Evolutionary conservation across 2,888 invertebrate species (phyloP), one percentile per base, ranked within the genome.

Genomic region (Amblyjoppa fuscipennis): DNA sequence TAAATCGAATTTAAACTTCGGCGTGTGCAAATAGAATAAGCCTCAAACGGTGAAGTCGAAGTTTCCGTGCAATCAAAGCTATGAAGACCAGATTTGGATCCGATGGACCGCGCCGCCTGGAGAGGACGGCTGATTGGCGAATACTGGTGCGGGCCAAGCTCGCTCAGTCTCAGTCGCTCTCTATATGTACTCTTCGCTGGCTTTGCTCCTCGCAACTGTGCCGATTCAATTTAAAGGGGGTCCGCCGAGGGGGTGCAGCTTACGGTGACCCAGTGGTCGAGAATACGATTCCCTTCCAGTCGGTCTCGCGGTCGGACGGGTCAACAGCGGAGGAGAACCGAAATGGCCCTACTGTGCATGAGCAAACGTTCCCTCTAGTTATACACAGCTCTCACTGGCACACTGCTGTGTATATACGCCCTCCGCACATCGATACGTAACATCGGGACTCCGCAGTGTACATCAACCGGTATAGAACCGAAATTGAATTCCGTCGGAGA

Each of bases 401-500:
- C 7, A 61, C 16, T 25, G 25, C 25, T 25, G 11, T 11, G 45
- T 64, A 51, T 56, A 64, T 73, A 59, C 6, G 34, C 45, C 13
- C n/a, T 41, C 3, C 41, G 28, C 11, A 64, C 51, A 56, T 56
- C 75, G 49, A 70, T 71, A 61, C 31, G 20, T 70, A 38, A 71
- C 69, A 45, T 59, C 45, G 45, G 45, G 13, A 13, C 28, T 28
- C 28, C 28, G 59, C 25, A 25, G 59, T 59, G 64, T 75, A 82
- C 85, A 85, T 78, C 81, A 78, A 70, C 78, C 85, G 78, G 82
- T 85, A 85, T 81, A 74, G 70, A 78, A 49, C 34, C 75, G 70
- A 79, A 85, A 82, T 85, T 85, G 78, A 81, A 85, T 81, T 85
- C 81, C 74, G 74, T 74, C 41, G 64, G 45, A 69, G 69, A 28